phyloP scores from a whole-genome alignment of 2,113 vertebrate species.

The Oxyruncus cristatus region DNA sequence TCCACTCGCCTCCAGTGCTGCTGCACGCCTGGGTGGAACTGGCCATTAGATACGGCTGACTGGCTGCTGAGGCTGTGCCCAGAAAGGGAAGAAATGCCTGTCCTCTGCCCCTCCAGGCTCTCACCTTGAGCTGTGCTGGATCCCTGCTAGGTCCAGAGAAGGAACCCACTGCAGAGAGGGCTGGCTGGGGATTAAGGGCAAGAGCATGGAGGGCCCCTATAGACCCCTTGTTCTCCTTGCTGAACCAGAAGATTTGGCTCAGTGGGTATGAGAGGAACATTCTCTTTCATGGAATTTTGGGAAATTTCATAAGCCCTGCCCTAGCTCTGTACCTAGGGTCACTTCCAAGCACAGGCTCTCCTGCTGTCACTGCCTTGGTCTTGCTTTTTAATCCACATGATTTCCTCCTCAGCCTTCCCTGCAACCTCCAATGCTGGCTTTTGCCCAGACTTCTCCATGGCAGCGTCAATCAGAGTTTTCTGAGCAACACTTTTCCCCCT shows the following conservation, averaged over 20 bases:
- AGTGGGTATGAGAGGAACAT: background rate
- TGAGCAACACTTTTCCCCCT: background rate
- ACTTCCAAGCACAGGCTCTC: background rate
- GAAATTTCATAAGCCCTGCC: background rate
- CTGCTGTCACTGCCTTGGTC: accelerated
- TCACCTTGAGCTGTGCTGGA: background rate
- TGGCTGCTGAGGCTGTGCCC: background rate
- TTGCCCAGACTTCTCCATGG: background rate
- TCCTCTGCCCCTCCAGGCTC: background rate
- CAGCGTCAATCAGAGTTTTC: background rate
- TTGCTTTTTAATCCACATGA: background rate
- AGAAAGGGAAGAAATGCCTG: background rate
- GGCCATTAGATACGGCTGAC: accelerated
- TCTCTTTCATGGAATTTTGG: background rate
- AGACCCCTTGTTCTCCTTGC: accelerated
- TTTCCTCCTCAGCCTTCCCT: background rate
- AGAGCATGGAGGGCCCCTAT: accelerated
- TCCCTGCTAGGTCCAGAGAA: background rate
- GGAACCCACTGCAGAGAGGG: accelerated
- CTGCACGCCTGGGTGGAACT: background rate
- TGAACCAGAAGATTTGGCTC: background rate
- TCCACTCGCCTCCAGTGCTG: accelerated
- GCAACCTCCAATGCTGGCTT: background rate
- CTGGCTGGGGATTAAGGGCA: background rate
- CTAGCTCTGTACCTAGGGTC: background rate